Conservation (phyloP, 2,113 vertebrate genomes). For the Anarhynchus alexandrinus region DNA sequence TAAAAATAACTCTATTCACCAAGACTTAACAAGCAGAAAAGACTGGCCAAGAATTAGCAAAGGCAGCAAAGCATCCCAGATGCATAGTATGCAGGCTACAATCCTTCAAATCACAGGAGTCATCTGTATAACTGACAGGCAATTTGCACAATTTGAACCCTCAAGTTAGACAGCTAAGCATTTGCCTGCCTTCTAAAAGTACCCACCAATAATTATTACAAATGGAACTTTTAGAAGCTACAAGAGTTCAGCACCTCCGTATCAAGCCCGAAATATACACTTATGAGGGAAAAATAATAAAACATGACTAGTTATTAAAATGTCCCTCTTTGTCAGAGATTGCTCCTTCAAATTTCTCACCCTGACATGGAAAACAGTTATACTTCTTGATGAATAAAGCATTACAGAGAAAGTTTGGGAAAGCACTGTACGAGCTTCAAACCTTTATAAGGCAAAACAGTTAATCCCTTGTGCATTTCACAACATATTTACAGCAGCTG, state of each 20-base stretch:
- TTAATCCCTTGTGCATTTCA: conserved; percentile 23
- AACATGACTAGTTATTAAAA: neutral
- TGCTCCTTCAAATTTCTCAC: neutral
- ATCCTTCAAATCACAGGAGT: neutral
- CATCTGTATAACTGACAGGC: neutral
- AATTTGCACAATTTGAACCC: neutral
- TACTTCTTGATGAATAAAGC: neutral
- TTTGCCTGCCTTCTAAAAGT: neutral
- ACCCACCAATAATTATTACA: neutral
- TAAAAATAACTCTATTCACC: neutral
- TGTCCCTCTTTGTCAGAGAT: neutral
- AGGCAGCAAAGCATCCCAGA: neutral
- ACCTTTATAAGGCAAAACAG: neutral
- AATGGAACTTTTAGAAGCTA: neutral
- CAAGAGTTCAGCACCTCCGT: neutral
- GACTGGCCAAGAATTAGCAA: neutral
- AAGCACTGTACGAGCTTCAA: neutral
- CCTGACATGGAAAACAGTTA: neutral
- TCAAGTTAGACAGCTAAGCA: neutral
- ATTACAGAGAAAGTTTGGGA: neutral
- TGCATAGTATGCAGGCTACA: neutral
- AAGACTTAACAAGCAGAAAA: neutral
- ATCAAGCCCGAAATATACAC: neutral
- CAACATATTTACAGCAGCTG: neutral
- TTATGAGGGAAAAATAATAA: neutral